phyloP scores from a whole-genome alignment of 2,888 invertebrate genomes.

The Prenolepis imparis region DNA sequence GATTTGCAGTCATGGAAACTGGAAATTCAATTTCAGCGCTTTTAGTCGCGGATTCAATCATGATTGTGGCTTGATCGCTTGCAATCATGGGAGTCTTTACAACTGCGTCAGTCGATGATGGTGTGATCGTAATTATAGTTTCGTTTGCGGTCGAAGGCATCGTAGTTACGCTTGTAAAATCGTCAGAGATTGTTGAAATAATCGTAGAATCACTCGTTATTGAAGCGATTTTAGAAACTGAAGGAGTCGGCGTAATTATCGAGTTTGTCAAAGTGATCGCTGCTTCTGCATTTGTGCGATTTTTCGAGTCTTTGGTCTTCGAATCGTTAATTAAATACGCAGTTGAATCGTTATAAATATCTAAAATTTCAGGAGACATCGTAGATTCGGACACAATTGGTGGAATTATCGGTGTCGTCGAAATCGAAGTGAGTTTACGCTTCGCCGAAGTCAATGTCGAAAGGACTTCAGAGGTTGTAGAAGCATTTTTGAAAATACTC shows the following conservation, averaged over 20 bases:
- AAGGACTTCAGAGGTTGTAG: neutral
- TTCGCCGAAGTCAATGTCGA: neutral
- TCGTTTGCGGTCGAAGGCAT: neutral
- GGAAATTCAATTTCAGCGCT: neutral
- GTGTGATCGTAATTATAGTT: neutral
- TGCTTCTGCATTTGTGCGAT: neutral
- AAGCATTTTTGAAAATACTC: neutral
- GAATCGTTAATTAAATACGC: neutral
- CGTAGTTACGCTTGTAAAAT: neutral
- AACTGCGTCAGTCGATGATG: neutral
- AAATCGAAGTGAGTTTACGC: neutral
- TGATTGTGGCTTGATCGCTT: neutral
- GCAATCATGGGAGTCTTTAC: neutral
- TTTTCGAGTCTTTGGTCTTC: neutral
- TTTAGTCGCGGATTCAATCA: neutral
- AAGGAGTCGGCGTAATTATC: neutral
- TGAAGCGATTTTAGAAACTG: neutral
- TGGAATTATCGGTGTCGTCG: neutral
- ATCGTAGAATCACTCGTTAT: neutral
- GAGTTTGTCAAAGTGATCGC: neutral
- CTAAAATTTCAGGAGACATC: neutral
- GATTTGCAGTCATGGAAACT: neutral
- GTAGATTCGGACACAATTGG: neutral
- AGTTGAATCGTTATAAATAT: neutral
- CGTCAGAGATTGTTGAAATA: neutral